Evolutionary conservation across 2,797 vertebrate species (phyloP).

Genomic region (Peromyscus nudipes): DNA sequence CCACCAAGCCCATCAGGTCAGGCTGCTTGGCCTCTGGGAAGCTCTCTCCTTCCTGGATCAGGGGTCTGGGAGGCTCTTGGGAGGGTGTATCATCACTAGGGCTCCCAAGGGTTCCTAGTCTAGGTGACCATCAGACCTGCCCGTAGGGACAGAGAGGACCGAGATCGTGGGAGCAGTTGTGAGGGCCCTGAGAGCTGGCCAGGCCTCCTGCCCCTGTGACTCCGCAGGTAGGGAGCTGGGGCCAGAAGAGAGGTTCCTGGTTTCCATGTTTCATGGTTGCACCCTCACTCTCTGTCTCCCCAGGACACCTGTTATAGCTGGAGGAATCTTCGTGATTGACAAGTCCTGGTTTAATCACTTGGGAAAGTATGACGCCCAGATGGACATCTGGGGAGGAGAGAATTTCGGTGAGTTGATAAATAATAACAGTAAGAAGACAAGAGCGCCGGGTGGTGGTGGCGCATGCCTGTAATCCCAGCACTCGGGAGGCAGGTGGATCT

Average conservation of each 20-base stretch:
- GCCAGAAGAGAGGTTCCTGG: not conserved
- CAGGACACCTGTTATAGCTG: conserved; percentile 98
- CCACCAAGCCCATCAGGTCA: conserved; percentile 96
- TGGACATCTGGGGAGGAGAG: conserved; percentile 99
- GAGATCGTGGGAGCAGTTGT: not conserved
- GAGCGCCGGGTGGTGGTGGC: too few species aligned
- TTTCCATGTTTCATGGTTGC: not conserved
- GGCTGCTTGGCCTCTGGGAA: not conserved
- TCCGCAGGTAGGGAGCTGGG: not conserved
- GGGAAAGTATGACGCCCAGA: conserved; percentile 98
- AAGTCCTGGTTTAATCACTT: conserved; percentile 99
- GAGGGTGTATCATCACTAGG: accelerated
- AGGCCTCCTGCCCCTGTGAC: not conserved
- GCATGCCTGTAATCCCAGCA: too few species aligned
- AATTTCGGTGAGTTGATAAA: conserved; percentile 95
- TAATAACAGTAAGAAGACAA: not conserved
- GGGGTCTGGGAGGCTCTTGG: not conserved
- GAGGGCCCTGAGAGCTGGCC: not conserved
- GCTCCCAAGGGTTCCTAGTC: not conserved
- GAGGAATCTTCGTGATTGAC: conserved; percentile 98
- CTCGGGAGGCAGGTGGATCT: too few species aligned
- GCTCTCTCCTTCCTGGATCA: not conserved
- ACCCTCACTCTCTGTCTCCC: conserved; percentile 69
- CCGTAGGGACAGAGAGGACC: not conserved
- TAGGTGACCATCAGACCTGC: not conserved